Conservation (phyloP, 2,888 invertebrate species). For the Gymnosoma rotundatum region DNA sequence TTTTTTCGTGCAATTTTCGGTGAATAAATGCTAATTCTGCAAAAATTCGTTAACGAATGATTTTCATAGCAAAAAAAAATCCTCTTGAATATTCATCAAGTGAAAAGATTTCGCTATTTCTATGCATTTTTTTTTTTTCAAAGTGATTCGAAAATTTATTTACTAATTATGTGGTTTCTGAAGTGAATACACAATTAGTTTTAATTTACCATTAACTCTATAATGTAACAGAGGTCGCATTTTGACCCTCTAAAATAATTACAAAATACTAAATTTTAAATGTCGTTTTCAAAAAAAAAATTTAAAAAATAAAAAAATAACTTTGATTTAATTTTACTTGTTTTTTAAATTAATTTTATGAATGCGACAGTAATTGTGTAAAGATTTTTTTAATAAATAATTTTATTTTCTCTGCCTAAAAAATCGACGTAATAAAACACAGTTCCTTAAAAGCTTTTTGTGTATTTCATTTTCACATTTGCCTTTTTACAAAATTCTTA, state of each 20-base stretch:
- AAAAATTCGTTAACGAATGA: conserved; percentile 18
- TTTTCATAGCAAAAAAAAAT: conserved; percentile 9
- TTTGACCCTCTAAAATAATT: too few relatives aligned
- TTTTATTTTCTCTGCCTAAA: too few relatives aligned
- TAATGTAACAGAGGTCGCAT: neutral
- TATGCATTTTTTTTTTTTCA: conserved; percentile 1
- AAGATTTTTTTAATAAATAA: too few relatives aligned
- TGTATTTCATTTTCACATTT: too few relatives aligned
- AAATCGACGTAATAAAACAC: too few relatives aligned
- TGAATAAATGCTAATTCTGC: conserved; percentile 63
- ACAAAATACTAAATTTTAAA: too few relatives aligned
- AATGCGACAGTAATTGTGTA: too few relatives aligned
- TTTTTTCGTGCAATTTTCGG: neutral
- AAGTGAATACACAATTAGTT: conserved; percentile 46
- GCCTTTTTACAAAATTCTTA: neutral
- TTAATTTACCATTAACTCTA: conserved; percentile 33
- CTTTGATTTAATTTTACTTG: too few relatives aligned
- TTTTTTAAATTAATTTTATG: too few relatives aligned
- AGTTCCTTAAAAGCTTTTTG: too few relatives aligned
- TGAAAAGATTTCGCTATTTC: conserved; percentile 37
- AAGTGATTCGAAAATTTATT: conserved; percentile 17
- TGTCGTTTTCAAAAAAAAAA: too few relatives aligned
- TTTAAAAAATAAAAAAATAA: too few relatives aligned
- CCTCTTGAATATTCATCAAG: conserved; percentile 47
- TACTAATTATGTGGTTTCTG: conserved; percentile 54